phyloP scores from a whole-genome alignment of 2,888 invertebrate species.

The Drosophila yooni region DNA sequence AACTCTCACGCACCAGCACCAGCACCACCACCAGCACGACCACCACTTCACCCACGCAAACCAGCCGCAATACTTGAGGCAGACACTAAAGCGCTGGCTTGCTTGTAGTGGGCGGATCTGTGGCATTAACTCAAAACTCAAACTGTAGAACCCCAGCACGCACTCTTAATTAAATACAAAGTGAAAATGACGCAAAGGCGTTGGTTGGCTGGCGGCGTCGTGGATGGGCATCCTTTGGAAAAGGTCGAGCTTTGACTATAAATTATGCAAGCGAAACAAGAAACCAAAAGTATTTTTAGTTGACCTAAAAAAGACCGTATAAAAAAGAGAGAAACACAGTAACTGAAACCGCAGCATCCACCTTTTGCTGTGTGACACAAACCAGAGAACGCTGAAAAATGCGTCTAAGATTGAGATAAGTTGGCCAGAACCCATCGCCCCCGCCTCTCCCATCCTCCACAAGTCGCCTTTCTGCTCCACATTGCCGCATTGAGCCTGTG shows the following conservation, averaged over 20 bases:
- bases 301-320: conserved; percentile 46
- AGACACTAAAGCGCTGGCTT: conserved; percentile 19
- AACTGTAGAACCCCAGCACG: conserved; percentile 41
- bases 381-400: conserved; percentile 61
- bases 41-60: background rate
- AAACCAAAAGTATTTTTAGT: conserved; percentile 60
- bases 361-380: conserved; percentile 49
- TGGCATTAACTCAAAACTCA: conserved; percentile 47
- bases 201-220: background rate
- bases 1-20: conserved; percentile 53
- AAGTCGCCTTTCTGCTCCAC: background rate
- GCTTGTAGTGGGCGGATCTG: conserved; percentile 23
- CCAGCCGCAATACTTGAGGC: background rate
- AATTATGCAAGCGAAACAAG: conserved; percentile 55
- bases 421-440: conserved; percentile 17
- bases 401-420: conserved; percentile 65
- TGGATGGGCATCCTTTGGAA: background rate
- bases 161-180: conserved; percentile 71
- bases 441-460: background rate
- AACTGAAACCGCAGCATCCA: conserved; percentile 28
- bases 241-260: conserved; percentile 44
- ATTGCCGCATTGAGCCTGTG: conserved; percentile 23
- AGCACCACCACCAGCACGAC: background rate
- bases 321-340: conserved; percentile 19
- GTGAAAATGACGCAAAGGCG: conserved; percentile 41